A percentile compares a stretch with the other conserved stretches of the same genome.
Evolutionary conservation across 2,113 vertebrate genomes (phyloP).

Genomic region (Monarcha castaneiventris): DNA sequence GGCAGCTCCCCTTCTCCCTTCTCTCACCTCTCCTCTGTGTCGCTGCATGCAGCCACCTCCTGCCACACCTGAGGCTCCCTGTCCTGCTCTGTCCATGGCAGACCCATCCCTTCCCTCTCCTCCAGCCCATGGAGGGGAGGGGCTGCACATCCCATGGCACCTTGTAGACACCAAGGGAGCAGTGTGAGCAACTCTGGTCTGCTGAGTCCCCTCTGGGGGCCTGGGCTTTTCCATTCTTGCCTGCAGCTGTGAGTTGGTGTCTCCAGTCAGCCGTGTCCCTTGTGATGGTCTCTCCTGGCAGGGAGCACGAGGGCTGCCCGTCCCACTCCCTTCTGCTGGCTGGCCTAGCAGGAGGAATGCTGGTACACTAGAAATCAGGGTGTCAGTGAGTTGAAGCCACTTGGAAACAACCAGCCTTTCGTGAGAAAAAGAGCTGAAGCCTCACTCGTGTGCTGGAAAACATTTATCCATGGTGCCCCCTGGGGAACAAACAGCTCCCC

Average conservation of each 20-base stretch:
- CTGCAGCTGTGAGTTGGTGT: not conserved
- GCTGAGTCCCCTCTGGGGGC: not conserved
- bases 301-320: not conserved
- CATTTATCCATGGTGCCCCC: not conserved
- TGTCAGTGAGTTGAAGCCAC: not conserved
- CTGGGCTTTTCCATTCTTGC: not conserved
- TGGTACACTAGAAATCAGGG: not conserved
- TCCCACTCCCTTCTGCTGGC: not conserved
- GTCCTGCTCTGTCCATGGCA: not conserved
- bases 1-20: not conserved
- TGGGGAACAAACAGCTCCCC: not conserved
- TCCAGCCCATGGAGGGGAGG: rapidly evolving
- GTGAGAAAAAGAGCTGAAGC: not conserved
- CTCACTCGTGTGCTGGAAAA: not conserved
- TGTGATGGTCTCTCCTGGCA: not conserved
- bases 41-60: not conserved
- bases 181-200: not conserved
- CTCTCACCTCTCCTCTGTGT: not conserved
- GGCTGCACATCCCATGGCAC: not conserved
- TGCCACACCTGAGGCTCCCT: not conserved
- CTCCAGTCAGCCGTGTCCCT: not conserved
- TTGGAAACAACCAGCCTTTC: not conserved
- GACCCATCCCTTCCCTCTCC: not conserved
- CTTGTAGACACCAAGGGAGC: not conserved
- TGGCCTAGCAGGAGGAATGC: not conserved